Percentiles rank a stretch among this genome's conserved stretches.
Evolutionary conservation across 64 coral and sea anemone species (phyloP).

Genomic region (Stylophora pistillata): DNA sequence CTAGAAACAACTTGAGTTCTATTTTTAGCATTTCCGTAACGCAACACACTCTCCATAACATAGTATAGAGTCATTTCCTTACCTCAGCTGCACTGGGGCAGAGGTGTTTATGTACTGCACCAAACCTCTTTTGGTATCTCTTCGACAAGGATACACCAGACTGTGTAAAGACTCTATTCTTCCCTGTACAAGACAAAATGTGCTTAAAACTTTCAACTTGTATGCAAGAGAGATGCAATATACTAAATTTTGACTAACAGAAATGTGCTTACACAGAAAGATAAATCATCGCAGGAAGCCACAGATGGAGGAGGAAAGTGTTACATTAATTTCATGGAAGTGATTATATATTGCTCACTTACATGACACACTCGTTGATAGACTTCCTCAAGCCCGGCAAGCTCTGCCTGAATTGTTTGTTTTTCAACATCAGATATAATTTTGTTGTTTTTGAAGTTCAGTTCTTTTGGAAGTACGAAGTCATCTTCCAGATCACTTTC

Average conservation of each 20-base stretch:
- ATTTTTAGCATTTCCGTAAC: too few species aligned
- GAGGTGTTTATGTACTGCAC: constrained; percentile 73
- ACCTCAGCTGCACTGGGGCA: constrained; percentile 66
- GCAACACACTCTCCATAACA: too few species aligned
- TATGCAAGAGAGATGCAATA: background rate
- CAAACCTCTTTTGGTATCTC: constrained; percentile 26
- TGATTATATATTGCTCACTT: background rate
- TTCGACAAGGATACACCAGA: constrained; percentile 54
- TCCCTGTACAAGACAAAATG: constrained; percentile 43
- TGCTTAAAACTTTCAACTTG: background rate
- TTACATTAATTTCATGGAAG: too few species aligned
- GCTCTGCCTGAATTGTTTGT: constrained; percentile 39
- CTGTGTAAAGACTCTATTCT: constrained; percentile 72
- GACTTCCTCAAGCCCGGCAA: constrained; percentile 68
- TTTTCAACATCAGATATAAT: constrained; percentile 75
- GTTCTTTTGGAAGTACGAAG: background rate
- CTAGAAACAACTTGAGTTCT: too few species aligned
- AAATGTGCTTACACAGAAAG: too few species aligned
- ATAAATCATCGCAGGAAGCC: too few species aligned
- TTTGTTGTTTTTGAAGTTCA: constrained; percentile 26
- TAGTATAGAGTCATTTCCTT: background rate
- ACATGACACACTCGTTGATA: constrained; percentile 72
- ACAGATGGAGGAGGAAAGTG: too few species aligned
- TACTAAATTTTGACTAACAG: background rate
- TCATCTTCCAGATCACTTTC: constrained; percentile 36